Base-by-base conservation (phyloP, 1,140 invertebrate genomes). In the Lutraria rhynchaena region DNA sequence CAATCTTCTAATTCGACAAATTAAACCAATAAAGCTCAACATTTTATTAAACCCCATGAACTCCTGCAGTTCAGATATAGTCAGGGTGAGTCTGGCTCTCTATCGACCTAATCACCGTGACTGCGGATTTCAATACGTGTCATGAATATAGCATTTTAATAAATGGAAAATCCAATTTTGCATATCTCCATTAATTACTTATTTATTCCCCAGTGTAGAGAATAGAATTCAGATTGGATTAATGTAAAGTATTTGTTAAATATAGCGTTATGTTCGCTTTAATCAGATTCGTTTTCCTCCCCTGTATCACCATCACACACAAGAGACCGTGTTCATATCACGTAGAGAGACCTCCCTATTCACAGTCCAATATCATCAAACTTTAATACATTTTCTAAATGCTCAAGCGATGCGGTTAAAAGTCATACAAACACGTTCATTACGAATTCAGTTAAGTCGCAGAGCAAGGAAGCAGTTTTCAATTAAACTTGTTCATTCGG, bases 101-200 rank as follows among this genome's bases (percentile, higher is more conserved):
- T 15, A 41, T 15, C 37, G 37, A 7, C 37, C 15, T 7, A 41
- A 41, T 41, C 37, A 5, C 37, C 37, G 15, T 41, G 37, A 41
- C 37, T 41, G 5, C 5, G 15, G 15, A 41, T 46, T 67, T 49
- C 41, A 67, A 67, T 67, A 67, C n/a, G 63, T 67, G 63, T 67
- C 63, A 67, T 1, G 22, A 41, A 46, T 51, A 41, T 67, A 37
- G 24, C 41, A 22, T n/a, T 67, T 49, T 41, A 41, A 15, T 67
- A 41, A 67, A 49, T 31, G 44, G 49, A 67, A 57, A 67, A 67
- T 67, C 63, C 63, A 67, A 67, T 67, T 67, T 67, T 67, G 63
- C 44, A 67, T 67, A 67, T 67, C 63, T 46, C 49, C 63, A 67
- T 67, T 67, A 67, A 67, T 67, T 67, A 46, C 63, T 46, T 67